These are phyloP conservation scores for Synanthedon formicaeformis DNA, from an alignment of 2,888 invertebrate species.

Conservation along the genomic window DNA sequence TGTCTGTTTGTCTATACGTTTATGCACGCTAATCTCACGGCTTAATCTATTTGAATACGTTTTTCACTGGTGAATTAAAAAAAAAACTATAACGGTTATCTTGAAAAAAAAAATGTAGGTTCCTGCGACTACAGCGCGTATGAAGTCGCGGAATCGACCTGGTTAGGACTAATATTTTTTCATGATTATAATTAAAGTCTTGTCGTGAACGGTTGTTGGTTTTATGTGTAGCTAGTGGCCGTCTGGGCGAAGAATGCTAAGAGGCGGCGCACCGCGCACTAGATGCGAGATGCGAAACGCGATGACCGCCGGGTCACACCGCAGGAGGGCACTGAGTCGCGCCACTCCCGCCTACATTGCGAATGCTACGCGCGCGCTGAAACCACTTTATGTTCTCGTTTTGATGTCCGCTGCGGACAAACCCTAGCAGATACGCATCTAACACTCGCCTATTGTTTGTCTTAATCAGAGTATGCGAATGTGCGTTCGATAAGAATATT, in stretches of 20 bases:
- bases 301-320: constrained; percentile 37
- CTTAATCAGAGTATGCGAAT: constrained; percentile 5
- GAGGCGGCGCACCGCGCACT: constrained; percentile 11
- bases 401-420: constrained; percentile 2
- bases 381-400: constrained; percentile 25
- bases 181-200: not conserved
- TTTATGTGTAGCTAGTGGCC: constrained; percentile 3
- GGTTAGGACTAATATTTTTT: too few species aligned
- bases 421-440: not conserved
- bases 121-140: too few species aligned
- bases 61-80: too few species aligned
- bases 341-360: constrained; percentile 22
- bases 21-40: too few species aligned
- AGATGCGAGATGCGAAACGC: constrained; percentile 30
- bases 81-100: too few species aligned
- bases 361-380: constrained; percentile 22
- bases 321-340: constrained; percentile 28
- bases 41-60: too few species aligned
- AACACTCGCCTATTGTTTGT: not conserved
- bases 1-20: too few species aligned
- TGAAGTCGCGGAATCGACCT: too few species aligned
- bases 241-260: constrained; percentile 20
- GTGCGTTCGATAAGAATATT: constrained; percentile 37
- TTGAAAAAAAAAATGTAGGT: too few species aligned
- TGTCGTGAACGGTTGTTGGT: constrained; percentile 3